Evolutionary conservation across 2,888 invertebrate genomes (phyloP).

Genomic region (Oxytorus armatus): DNA sequence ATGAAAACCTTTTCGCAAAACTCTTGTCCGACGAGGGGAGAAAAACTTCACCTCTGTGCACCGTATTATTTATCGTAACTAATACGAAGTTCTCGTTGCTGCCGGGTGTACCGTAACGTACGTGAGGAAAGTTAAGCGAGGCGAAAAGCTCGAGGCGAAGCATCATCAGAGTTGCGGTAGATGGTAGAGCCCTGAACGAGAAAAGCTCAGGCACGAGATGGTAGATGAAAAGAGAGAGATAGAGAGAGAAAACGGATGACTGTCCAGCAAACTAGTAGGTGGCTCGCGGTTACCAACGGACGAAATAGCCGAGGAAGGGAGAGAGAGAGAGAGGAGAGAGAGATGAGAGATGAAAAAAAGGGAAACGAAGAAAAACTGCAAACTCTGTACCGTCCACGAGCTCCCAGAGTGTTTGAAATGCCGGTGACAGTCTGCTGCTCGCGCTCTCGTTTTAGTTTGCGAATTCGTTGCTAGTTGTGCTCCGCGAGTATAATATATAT

Average conservation of each 20-base stretch:
- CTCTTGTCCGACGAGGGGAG: not conserved
- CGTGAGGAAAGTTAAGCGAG: constrained; percentile 59
- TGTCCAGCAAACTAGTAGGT: constrained; percentile 56
- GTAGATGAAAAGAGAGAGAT: constrained; percentile 37
- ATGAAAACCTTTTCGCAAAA: constrained; percentile 18
- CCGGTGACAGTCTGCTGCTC: constrained; percentile 65
- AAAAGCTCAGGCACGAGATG: constrained; percentile 50
- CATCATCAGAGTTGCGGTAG: constrained; percentile 56
- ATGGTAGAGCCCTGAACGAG: constrained; percentile 46
- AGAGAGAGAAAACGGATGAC: constrained; percentile 41
- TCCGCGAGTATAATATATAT: constrained; percentile 40
- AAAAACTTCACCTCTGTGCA: constrained; percentile 46
- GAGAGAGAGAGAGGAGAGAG: constrained; percentile 22
- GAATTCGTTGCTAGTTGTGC: constrained; percentile 56
- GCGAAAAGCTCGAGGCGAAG: constrained; percentile 49
- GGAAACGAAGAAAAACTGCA: constrained; percentile 65
- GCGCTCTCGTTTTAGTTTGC: constrained; percentile 58
- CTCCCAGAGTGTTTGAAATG: constrained; percentile 62
- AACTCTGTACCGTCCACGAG: constrained; percentile 54
- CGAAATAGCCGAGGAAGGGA: constrained; percentile 35
- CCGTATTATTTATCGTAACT: constrained; percentile 49
- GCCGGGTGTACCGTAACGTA: constrained; percentile 25
- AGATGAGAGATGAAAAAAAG: constrained; percentile 55
- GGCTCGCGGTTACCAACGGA: constrained; percentile 57
- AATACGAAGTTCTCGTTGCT: constrained; percentile 29